Conservation (phyloP, 2,113 vertebrate genomes). For the Pelecanoides urinatrix region DNA sequence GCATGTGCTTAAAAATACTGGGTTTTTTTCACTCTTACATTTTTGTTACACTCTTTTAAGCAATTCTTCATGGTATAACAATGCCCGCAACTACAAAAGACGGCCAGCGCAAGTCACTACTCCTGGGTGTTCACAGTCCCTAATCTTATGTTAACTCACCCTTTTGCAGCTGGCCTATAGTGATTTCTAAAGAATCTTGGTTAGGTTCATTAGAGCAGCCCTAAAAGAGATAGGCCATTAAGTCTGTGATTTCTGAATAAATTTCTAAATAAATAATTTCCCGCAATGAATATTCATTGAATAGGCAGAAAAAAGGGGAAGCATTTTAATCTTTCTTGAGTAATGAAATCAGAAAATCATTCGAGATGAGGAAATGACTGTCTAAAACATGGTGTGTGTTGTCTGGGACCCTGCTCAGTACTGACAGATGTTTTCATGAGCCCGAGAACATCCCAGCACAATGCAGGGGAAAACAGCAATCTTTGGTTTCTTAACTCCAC, state of each 20-base stretch:
- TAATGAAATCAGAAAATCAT: conserved; percentile 53
- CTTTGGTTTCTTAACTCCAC: conserved; percentile 37
- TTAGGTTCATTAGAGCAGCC: neutral
- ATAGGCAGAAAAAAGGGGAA: neutral
- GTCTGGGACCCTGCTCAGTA: neutral
- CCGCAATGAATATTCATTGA: neutral
- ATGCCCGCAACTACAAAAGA: neutral
- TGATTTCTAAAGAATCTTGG: neutral
- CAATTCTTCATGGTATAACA: neutral
- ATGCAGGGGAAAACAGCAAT: neutral
- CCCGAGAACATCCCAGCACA: neutral
- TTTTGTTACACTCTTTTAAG: neutral
- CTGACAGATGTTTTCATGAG: neutral
- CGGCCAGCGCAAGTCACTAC: neutral
- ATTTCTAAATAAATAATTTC: conserved; percentile 30
- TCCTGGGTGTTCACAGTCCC: neutral
- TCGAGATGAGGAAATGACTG: conserved; percentile 47
- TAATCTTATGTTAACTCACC: neutral
- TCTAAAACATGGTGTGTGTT: neutral
- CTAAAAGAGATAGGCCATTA: neutral
- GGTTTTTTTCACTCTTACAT: fast-evolving
- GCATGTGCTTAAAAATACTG: neutral
- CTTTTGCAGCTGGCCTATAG: neutral
- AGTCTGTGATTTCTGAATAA: conserved; percentile 30
- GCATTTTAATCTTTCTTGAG: neutral